Evolutionary conservation across 2,797 vertebrate species (phyloP).

Genomic region (Neoniphon sammara): DNA sequence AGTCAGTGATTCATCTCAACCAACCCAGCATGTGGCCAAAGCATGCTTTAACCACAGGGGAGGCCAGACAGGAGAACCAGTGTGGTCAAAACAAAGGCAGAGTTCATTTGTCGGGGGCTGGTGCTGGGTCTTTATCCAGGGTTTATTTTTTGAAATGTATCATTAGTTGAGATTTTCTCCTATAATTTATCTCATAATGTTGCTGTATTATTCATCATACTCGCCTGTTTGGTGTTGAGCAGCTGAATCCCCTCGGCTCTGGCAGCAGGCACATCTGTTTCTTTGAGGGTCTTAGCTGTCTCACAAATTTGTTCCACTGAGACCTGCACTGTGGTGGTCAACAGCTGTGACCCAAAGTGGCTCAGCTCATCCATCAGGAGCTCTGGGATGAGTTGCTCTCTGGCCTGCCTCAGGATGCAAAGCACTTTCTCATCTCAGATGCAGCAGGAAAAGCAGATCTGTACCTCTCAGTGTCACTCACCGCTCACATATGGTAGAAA

Average conservation of each 20-base stretch:
- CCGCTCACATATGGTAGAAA: neutral
- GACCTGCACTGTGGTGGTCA: constrained; percentile 15
- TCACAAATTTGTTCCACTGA: constrained; percentile 23
- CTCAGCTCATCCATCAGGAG: constrained; percentile 23
- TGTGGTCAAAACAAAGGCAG: no score
- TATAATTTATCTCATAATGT: constrained; percentile 6
- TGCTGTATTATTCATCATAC: constrained; percentile 24
- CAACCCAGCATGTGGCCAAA: no score
- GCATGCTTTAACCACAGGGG: no score
- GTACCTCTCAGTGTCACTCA: constrained; percentile 37
- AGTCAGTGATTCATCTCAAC: no score
- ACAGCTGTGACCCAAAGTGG: constrained; percentile 27
- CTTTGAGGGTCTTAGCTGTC: constrained; percentile 12
- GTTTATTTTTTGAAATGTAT: neutral
- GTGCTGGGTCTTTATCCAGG: no score
- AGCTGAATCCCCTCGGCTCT: constrained; percentile 5
- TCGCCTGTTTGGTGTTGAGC: constrained; percentile 8
- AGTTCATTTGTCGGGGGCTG: no score
- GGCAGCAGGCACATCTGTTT: constrained; percentile 11
- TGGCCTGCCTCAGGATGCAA: constrained; percentile 24
- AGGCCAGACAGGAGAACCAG: no score
- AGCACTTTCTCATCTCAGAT: constrained; percentile 7
- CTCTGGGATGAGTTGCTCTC: neutral
- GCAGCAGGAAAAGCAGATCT: constrained; percentile 53
- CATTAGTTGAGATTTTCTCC: neutral